Percentiles rank a stretch among this genome's conserved stretches.
phyloP scores from a whole-genome alignment of 2,888 invertebrate species.

The Ellobium chinense region DNA sequence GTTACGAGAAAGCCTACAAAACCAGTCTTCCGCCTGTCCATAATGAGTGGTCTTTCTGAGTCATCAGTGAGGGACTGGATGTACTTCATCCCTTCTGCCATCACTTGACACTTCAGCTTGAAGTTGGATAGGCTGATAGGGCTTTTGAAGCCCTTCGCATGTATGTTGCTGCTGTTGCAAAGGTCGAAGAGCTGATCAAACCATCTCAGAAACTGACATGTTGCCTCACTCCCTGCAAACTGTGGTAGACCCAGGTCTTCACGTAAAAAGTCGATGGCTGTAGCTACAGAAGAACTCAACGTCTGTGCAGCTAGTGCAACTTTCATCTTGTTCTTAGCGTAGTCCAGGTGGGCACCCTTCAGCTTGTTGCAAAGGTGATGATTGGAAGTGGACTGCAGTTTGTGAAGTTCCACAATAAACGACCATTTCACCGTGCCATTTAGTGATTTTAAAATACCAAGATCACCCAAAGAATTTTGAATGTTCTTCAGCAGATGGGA shows the following conservation, averaged over 20 bases:
- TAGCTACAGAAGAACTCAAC: background rate
- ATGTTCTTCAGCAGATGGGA: background rate
- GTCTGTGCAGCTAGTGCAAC: slow-evolving; percentile 25
- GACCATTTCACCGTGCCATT: background rate
- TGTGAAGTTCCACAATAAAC: background rate
- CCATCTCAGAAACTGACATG: background rate
- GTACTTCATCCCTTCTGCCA: background rate
- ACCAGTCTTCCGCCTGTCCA: background rate
- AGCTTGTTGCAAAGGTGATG: background rate
- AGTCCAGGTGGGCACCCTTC: background rate
- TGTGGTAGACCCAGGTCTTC: background rate
- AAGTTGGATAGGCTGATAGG: background rate
- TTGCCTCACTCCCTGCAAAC: background rate
- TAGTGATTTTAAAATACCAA: background rate
- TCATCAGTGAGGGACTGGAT: background rate
- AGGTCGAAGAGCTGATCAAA: background rate
- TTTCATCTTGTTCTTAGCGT: slow-evolving; percentile 12
- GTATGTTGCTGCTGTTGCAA: background rate
- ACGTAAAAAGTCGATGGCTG: slow-evolving; percentile 8
- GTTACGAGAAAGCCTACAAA: background rate
- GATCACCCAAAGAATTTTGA: background rate
- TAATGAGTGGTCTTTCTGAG: background rate
- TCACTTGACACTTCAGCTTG: background rate
- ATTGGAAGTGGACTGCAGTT: background rate
- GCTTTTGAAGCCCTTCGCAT: background rate